Conservation (phyloP, 2,797 vertebrate genomes). For the Tympanoctomys barrerae region DNA sequence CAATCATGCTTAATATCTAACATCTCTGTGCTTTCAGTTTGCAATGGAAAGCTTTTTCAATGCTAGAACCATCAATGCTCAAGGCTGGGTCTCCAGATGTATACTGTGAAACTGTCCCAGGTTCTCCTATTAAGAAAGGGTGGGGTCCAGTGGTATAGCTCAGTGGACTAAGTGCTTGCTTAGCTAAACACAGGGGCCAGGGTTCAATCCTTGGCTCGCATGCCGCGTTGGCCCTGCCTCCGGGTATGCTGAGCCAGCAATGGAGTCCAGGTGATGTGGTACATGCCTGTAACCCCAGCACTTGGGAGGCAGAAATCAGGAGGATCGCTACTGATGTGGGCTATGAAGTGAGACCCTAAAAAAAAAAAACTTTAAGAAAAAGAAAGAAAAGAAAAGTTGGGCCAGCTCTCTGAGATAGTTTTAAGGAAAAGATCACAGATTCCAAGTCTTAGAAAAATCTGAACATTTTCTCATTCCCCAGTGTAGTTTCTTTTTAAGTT, state of each 20-base stretch:
- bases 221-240: no score
- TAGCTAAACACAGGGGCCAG: no score
- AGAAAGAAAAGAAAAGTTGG: not conserved
- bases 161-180: no score
- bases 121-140: not conserved
- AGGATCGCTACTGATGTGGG: no score
- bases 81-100: not conserved
- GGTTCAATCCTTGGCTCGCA: no score
- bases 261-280: no score
- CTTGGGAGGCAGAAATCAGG: no score
- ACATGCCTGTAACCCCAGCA: no score
- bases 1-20: not conserved
- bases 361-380: no score
- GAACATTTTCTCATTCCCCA: not conserved
- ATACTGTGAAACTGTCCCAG: not conserved
- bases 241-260: no score
- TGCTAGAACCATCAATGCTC: not conserved
- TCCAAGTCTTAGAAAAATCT: not conserved
- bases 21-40: not conserved
- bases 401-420: not conserved
- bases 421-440: not conserved
- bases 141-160: no score
- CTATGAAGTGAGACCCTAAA: no score
- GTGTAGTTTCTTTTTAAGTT: not conserved
- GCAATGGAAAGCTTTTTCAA: not conserved